phyloP scores from a whole-genome alignment of 2,113 vertebrate genomes.

The Erythrolamprus reginae region DNA sequence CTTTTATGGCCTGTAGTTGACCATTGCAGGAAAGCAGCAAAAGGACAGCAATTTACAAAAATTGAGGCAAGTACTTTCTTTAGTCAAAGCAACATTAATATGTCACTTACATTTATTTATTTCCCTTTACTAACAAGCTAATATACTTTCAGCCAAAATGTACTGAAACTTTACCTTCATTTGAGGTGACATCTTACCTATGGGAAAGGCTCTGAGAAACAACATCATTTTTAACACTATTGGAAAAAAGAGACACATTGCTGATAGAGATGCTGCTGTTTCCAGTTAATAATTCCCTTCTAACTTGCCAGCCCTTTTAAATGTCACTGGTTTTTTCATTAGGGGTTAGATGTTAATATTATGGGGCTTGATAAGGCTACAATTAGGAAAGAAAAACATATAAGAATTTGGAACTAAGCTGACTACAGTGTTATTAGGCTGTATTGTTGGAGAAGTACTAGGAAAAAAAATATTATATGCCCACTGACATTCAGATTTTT shows the following conservation, averaged over 20 bases:
- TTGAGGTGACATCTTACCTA: slow-evolving; percentile 24
- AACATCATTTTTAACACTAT: slow-evolving; percentile 5
- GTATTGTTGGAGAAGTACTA: background rate
- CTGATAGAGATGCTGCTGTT: slow-evolving; percentile 1
- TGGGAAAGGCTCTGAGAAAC: slow-evolving; percentile 20
- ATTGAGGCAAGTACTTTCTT: slow-evolving; percentile 27
- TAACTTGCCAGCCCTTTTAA: slow-evolving; percentile 14
- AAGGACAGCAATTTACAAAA: slow-evolving; percentile 11
- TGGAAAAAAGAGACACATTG: background rate
- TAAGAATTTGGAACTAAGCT: background rate
- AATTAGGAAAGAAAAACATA: slow-evolving; percentile 41
- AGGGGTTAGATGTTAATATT: slow-evolving; percentile 31
- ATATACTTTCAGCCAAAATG: slow-evolving; percentile 25
- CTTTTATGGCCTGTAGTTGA: background rate
- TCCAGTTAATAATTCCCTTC: slow-evolving; percentile 13
- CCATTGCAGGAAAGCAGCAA: slow-evolving; percentile 22
- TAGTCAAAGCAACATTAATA: slow-evolving; percentile 28
- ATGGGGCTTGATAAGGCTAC: slow-evolving; percentile 5
- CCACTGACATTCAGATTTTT: background rate
- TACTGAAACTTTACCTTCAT: slow-evolving; percentile 15
- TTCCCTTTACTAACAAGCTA: slow-evolving; percentile 40
- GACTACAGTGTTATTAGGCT: slow-evolving; percentile 22
- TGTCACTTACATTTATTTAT: slow-evolving; percentile 20
- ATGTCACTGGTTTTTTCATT: background rate
- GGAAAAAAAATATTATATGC: background rate